Conservation (phyloP, 2,797 vertebrate species). For the Dallia pectoralis region DNA sequence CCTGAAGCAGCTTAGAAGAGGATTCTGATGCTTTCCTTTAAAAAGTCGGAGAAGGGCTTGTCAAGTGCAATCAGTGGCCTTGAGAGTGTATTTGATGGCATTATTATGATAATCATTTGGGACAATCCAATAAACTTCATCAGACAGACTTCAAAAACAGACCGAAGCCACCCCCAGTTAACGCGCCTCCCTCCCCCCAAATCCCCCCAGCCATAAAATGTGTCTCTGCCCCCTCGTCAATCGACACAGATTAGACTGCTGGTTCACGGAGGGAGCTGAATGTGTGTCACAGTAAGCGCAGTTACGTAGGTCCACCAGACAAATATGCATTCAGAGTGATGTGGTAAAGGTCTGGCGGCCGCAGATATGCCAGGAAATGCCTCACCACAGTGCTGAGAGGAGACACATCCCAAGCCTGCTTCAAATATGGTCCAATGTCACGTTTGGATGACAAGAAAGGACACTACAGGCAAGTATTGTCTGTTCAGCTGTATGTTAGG, state of each 20-base stretch:
- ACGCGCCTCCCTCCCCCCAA: too few species aligned
- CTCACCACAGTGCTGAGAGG: background rate
- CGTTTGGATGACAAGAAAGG: background rate
- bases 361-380: slow-evolving; percentile 9
- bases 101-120: slow-evolving; percentile 64
- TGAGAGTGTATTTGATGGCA: slow-evolving; percentile 54
- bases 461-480: background rate
- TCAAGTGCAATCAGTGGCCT: slow-evolving; percentile 64
- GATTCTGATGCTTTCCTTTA: slow-evolving; percentile 59
- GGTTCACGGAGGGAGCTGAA: slow-evolving; percentile 23
- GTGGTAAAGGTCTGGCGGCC: slow-evolving; percentile 22
- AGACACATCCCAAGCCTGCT: background rate
- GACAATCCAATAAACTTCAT: slow-evolving; percentile 54
- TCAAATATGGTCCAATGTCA: background rate
- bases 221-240: slow-evolving; percentile 31
- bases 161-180: slow-evolving; percentile 28
- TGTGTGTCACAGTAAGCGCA: slow-evolving; percentile 35
- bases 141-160: slow-evolving; percentile 38
- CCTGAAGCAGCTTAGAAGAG: slow-evolving; percentile 50
- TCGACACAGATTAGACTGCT: slow-evolving; percentile 39
- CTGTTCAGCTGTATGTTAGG: slow-evolving; percentile 40
- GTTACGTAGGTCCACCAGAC: slow-evolving; percentile 30
- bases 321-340: slow-evolving; percentile 19
- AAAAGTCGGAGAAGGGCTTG: slow-evolving; percentile 36
- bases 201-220: background rate